phyloP scores from a whole-genome alignment of 2,888 invertebrate species.

The Orthosia gothica region DNA sequence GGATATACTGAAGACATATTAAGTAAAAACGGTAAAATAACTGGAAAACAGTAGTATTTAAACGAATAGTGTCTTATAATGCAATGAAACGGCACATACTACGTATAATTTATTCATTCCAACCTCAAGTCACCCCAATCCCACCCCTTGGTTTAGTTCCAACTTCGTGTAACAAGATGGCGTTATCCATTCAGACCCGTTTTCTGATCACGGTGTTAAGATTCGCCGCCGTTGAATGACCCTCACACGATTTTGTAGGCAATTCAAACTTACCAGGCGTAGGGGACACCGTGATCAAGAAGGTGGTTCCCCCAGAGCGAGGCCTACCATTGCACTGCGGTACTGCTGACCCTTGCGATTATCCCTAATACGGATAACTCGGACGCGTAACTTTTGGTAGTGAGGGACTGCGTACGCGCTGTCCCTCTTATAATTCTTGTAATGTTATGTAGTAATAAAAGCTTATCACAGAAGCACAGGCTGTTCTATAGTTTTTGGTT shows the following conservation, averaged over 20 bases:
- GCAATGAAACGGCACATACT: background rate
- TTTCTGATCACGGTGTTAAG: conserved; percentile 42
- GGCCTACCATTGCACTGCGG: conserved; percentile 39
- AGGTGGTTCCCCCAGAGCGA: conserved; percentile 43
- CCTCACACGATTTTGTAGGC: background rate
- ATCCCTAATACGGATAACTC: conserved; percentile 44
- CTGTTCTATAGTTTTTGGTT: too few species aligned
- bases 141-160: background rate
- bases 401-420: conserved; percentile 49
- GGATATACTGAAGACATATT: background rate
- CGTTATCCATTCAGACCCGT: conserved; percentile 10
- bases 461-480: too few species aligned
- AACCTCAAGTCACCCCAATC: background rate
- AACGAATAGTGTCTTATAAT: background rate
- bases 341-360: conserved; percentile 43
- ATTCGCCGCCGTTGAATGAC: conserved; percentile 30
- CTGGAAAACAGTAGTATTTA: background rate
- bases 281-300: conserved; percentile 37
- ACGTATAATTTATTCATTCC: background rate
- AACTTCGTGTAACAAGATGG: conserved; percentile 28
- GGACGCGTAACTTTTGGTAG: conserved; percentile 48
- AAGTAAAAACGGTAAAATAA: background rate
- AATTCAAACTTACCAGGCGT: conserved; percentile 47
- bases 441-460: background rate
- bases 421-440: background rate